Conservation (phyloP, 2,888 invertebrate genomes). For the Sialis lutaria region DNA sequence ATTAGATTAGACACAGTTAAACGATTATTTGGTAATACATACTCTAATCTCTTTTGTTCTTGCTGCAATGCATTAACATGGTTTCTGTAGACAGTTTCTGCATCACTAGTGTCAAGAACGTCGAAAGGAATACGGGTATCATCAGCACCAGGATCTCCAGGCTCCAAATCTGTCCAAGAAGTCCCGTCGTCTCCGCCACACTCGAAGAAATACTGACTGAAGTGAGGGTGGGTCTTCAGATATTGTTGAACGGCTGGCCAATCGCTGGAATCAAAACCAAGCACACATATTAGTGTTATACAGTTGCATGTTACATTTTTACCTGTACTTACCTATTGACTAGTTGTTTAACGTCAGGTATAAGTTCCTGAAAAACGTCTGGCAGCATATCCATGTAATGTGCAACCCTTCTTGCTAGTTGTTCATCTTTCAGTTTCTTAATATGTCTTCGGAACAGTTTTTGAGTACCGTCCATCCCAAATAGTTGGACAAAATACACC, state of each 20-base stretch:
- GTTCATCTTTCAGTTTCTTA: constrained; percentile 65
- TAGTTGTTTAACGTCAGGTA: constrained; percentile 56
- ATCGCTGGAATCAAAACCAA: constrained; percentile 40
- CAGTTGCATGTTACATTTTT: no score
- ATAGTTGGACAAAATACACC: constrained; percentile 73
- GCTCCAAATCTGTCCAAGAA: constrained; percentile 60
- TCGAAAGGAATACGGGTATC: constrained; percentile 81
- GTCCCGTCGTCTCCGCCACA: constrained; percentile 45
- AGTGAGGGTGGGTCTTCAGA: constrained; percentile 81
- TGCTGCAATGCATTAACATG: constrained; percentile 82
- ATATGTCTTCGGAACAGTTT: constrained; percentile 61
- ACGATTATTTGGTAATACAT: constrained; percentile 24
- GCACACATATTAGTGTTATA: not conserved
- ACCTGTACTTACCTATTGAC: constrained; percentile 32
- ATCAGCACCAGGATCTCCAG: constrained; percentile 37
- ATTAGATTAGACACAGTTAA: no score
- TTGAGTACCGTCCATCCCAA: constrained; percentile 55
- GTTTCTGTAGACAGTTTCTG: constrained; percentile 81
- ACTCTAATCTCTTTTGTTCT: constrained; percentile 85
- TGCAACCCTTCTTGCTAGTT: constrained; percentile 55
- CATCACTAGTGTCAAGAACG: constrained; percentile 77
- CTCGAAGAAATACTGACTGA: constrained; percentile 81
- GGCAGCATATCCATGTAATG: constrained; percentile 63
- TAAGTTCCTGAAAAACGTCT: constrained; percentile 55
- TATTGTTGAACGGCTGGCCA: constrained; percentile 79